Evolutionary conservation across 2,113 vertebrate genomes (phyloP).

Genomic region (Pangasianodon hypophthalmus): DNA sequence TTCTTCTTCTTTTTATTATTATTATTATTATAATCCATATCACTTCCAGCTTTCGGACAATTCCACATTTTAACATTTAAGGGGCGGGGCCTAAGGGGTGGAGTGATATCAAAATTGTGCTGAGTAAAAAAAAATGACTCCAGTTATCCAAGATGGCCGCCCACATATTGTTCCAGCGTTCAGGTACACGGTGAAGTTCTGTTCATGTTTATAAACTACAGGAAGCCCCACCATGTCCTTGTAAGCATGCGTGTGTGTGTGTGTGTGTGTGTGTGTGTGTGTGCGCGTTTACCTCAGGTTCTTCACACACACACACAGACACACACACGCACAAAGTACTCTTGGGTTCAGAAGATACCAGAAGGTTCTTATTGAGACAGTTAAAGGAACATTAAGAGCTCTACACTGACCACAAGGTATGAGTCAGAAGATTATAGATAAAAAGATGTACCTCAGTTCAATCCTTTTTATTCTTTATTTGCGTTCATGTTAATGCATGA

Average conservation of each 20-base stretch:
- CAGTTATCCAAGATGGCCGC: background rate
- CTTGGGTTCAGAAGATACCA: background rate
- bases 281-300: background rate
- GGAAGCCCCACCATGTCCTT: background rate
- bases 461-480: background rate
- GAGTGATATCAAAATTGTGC: background rate
- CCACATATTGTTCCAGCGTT: background rate
- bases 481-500: background rate
- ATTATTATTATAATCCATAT: no score
- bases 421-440: background rate
- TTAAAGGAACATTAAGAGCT: background rate
- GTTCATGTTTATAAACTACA: background rate
- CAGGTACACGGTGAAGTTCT: background rate
- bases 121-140: background rate
- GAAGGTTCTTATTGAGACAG: background rate
- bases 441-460: background rate
- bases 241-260: background rate
- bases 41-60: no score
- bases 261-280: constrained; percentile 13
- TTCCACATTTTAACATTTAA: no score
- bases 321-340: background rate
- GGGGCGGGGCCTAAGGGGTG: background rate
- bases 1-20: background rate
- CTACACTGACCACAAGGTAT: no score
- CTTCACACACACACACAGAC: background rate